Evolutionary conservation across 2,797 vertebrate species (phyloP), one percentile per base, ranked within the genome.

Genomic region (Erithacus rubecula): DNA sequence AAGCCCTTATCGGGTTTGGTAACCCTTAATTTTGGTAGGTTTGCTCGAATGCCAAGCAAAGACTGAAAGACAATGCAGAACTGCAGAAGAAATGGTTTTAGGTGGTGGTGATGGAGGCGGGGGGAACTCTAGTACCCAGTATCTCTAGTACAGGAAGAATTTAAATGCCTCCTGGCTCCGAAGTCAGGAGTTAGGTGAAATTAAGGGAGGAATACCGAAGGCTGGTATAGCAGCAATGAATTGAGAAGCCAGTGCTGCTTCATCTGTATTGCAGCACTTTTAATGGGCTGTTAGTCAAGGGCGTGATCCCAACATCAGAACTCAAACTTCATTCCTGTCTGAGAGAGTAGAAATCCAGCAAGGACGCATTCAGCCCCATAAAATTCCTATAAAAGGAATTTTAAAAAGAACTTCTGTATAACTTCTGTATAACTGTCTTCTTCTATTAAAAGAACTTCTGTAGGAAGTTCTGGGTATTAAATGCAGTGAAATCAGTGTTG

Each of bases 351-450:
- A 80, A 68, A 3, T 68, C 23, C 49, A 88, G 22, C 10, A 16
- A 47, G 14, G 72, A 26, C 18, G 26, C 21, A 2, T 1, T 1
- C 11, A 56, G 10, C 37, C 46, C 29, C 0, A 0, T 78, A 36
- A 63, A 84, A 56, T 30, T 51, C 17, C 34, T 56, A 6, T 43
- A 20, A 39, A 81, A 30, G 44, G 44, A 46, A 13, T 46, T 46
- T 13, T 13, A 46, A 8, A 46, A 46, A 46, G 21, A 12, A 46
- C 44, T 46, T 22, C 44, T 46, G 44, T 44, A 10, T 44, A 46
- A 46, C 21, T 46, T 46, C 44, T 46, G 44, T 46, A 8, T 46
- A 46, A 46, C 44, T 46, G 22, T 46, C 44, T 46, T 46, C 21
- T 46, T 46, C 44, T 46, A 46, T 46, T 36, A 20, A 39, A 81